Conservation (phyloP, 2,113 vertebrate species). For the Gasterosteus nipponicus region DNA sequence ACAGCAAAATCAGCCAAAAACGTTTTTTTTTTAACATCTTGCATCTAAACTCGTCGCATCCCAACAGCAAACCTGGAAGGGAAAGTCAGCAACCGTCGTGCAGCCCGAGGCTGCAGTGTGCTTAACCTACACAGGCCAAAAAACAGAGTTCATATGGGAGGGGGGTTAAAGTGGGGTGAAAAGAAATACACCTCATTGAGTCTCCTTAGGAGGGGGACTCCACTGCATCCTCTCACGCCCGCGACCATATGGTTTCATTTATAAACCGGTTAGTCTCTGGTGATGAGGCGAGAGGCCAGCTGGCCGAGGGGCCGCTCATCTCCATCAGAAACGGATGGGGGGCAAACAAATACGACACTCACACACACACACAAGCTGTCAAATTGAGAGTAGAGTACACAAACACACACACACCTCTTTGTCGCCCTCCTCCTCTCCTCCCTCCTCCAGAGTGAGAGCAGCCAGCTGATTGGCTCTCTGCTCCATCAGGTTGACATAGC, state of each 20-base stretch:
- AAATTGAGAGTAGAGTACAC: neutral
- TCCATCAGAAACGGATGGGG: neutral
- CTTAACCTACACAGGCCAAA: neutral
- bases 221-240: conserved; percentile 3
- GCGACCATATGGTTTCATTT: neutral
- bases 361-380: neutral
- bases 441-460: conserved; percentile 94
- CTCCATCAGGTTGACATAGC: conserved; percentile 96
- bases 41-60: neutral
- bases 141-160: neutral
- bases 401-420: conserved; percentile 86
- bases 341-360: neutral
- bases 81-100: neutral
- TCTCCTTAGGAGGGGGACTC: neutral
- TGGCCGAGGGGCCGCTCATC: conserved; percentile 1
- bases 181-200: conserved; percentile 5
- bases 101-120: too few relatives aligned
- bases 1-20: neutral
- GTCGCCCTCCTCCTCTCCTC: conserved; percentile 90
- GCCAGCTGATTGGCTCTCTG: conserved; percentile 96
- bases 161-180: neutral
- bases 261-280: conserved; percentile 12
- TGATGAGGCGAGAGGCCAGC: neutral
- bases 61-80: neutral
- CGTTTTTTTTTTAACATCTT: neutral